These are phyloP conservation scores for Cactoblastis cactorum DNA, from an alignment of 2,888 invertebrate species.

Conservation along the genomic window DNA sequence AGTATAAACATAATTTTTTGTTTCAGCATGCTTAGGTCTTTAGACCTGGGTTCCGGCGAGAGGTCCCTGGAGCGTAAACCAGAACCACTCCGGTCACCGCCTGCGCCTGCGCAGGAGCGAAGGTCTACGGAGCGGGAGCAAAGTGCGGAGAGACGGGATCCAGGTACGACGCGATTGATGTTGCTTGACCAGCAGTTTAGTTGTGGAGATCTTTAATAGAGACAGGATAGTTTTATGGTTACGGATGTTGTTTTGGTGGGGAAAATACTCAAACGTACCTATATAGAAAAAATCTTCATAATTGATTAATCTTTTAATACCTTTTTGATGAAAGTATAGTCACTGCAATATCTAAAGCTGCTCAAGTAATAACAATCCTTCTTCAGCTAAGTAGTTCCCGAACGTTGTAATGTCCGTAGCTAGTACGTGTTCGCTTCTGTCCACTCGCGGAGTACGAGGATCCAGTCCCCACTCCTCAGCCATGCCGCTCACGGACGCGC, in stretches of 20 bases:
- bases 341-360: too few relatives aligned
- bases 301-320: not conserved
- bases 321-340: too few relatives aligned
- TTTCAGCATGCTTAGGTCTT: slow-evolving; percentile 86
- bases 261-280: not conserved
- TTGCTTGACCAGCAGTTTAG: slow-evolving; percentile 26
- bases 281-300: not conserved
- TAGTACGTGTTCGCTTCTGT: slow-evolving; percentile 69
- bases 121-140: slow-evolving; percentile 59
- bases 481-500: slow-evolving; percentile 65
- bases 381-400: not conserved
- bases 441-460: slow-evolving; percentile 60
- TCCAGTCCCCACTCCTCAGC: slow-evolving; percentile 56
- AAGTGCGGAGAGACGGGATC: slow-evolving; percentile 61
- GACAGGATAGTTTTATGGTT: too few relatives aligned
- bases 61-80: slow-evolving; percentile 58
- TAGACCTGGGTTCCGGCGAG: slow-evolving; percentile 80
- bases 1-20: slow-evolving; percentile 27
- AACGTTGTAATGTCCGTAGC: slow-evolving; percentile 53
- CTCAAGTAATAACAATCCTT: slow-evolving; percentile 27
- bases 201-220: too few relatives aligned
- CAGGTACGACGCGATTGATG: slow-evolving; percentile 50
- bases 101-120: slow-evolving; percentile 48
- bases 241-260: too few relatives aligned
- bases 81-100: slow-evolving; percentile 74